phyloP scores from a whole-genome alignment of 2,888 invertebrate species.

The Ochropacha duplaris region DNA sequence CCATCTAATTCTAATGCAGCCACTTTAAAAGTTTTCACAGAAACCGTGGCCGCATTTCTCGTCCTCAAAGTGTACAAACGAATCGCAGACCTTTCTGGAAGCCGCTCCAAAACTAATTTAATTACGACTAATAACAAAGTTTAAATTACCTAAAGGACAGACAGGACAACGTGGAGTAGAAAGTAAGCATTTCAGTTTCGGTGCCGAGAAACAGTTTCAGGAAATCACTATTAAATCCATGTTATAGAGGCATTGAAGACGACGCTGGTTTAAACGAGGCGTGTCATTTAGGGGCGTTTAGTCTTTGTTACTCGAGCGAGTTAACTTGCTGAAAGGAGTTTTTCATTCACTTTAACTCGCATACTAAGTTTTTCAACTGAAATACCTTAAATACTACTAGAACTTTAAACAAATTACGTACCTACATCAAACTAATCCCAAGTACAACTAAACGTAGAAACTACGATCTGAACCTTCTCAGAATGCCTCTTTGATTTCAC shows the following conservation, averaged over 20 bases:
- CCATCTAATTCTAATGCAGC: neutral
- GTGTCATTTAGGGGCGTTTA: neutral
- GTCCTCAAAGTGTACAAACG: constrained; percentile 2
- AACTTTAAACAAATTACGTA: too few species aligned
- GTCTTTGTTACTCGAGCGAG: neutral
- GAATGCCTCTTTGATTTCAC: neutral
- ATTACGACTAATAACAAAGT: constrained; percentile 30
- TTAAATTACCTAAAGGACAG: constrained; percentile 6
- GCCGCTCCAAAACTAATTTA: constrained; percentile 22
- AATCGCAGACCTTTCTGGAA: neutral
- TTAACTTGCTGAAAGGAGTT: neutral
- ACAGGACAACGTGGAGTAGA: neutral
- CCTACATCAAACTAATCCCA: too few species aligned
- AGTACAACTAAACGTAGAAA: too few species aligned
- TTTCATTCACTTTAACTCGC: neutral
- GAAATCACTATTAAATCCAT: constrained; percentile 2
- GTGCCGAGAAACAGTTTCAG: neutral
- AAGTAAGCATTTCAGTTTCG: constrained; percentile 6
- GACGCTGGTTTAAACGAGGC: neutral
- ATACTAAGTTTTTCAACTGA: neutral
- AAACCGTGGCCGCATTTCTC: neutral
- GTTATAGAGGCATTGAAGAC: neutral
- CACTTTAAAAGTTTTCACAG: neutral
- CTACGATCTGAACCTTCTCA: neutral
- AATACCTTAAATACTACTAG: too few species aligned